These are phyloP conservation scores for Lithophane ornitopus DNA, from an alignment of 2,888 invertebrate genomes.

Conservation along the genomic window DNA sequence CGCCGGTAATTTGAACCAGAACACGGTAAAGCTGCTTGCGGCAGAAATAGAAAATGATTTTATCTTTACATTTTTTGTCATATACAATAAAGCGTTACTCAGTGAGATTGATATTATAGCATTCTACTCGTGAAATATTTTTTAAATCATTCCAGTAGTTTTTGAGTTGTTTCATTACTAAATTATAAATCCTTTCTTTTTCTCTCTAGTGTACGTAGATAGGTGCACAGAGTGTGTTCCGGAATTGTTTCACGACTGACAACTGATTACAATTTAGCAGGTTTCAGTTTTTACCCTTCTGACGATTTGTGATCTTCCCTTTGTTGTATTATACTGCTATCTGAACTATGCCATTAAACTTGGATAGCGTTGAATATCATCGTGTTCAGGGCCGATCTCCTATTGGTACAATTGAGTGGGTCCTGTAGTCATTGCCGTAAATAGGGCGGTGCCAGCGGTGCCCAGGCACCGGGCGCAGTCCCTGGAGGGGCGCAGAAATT, in stretches of 20 bases:
- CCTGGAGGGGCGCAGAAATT: too few relatives aligned
- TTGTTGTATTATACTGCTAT: too few relatives aligned
- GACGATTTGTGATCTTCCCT: not conserved
- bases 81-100: too few relatives aligned
- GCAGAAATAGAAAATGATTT: conserved; percentile 13
- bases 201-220: too few relatives aligned
- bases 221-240: too few relatives aligned
- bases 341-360: not conserved
- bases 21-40: conserved; percentile 1
- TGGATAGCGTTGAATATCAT: not conserved
- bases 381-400: not conserved
- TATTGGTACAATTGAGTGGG: not conserved
- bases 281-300: not conserved
- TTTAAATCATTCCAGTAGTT: too few relatives aligned
- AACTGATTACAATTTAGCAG: not conserved
- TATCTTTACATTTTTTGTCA: not conserved
- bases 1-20: conserved; percentile 21
- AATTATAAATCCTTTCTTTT: too few relatives aligned
- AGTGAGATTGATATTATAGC: too few relatives aligned
- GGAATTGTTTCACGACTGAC: not conserved
- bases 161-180: too few relatives aligned
- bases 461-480: too few relatives aligned
- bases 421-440: not conserved
- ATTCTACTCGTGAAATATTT: too few relatives aligned
- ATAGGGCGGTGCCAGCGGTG: too few relatives aligned